A percentile compares a stretch with the other conserved stretches of the same genome.
These are phyloP conservation scores for Linnaemya vulpina DNA, from an alignment of 2,888 invertebrate genomes.

Conservation along the genomic window DNA sequence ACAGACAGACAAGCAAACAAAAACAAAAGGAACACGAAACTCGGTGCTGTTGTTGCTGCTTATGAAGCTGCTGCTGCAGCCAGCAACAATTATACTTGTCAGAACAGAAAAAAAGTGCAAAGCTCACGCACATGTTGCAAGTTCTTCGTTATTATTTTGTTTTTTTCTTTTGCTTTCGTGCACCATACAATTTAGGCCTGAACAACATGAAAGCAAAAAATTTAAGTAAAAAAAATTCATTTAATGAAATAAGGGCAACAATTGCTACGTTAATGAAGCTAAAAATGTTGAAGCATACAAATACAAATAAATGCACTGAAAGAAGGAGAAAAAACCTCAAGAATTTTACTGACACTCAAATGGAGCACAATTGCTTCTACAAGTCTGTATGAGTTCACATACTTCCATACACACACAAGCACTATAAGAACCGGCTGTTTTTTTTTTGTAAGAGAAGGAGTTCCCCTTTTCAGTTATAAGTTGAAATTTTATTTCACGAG, in stretches of 20 bases:
- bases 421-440: slow-evolving; percentile 40
- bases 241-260: slow-evolving; percentile 72
- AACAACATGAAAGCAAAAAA: slow-evolving; percentile 61
- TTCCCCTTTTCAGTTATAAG: slow-evolving; percentile 53
- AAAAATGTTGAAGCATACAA: slow-evolving; percentile 71
- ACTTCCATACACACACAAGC: slow-evolving; percentile 9
- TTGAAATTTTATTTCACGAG: slow-evolving; percentile 32
- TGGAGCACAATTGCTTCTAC: slow-evolving; percentile 58
- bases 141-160: slow-evolving; percentile 39
- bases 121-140: slow-evolving; percentile 71
- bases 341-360: slow-evolving; percentile 66
- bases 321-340: slow-evolving; percentile 42
- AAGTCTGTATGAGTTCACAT: slow-evolving; percentile 44
- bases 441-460: slow-evolving; percentile 51
- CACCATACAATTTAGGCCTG: slow-evolving; percentile 62
- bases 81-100: slow-evolving; percentile 50
- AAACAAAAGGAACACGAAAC: slow-evolving; percentile 24
- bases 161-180: slow-evolving; percentile 9
- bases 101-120: slow-evolving; percentile 68
- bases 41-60: slow-evolving; percentile 34
- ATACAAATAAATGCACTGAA: slow-evolving; percentile 12
- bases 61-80: slow-evolving; percentile 47
- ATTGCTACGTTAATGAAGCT: slow-evolving; percentile 73
- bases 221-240: slow-evolving; percentile 51
- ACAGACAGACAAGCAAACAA: slow-evolving; percentile 65